These are phyloP conservation scores for Ceyx melanurus DNA, from an alignment of 2,113 vertebrate species.

Conservation along the genomic window DNA sequence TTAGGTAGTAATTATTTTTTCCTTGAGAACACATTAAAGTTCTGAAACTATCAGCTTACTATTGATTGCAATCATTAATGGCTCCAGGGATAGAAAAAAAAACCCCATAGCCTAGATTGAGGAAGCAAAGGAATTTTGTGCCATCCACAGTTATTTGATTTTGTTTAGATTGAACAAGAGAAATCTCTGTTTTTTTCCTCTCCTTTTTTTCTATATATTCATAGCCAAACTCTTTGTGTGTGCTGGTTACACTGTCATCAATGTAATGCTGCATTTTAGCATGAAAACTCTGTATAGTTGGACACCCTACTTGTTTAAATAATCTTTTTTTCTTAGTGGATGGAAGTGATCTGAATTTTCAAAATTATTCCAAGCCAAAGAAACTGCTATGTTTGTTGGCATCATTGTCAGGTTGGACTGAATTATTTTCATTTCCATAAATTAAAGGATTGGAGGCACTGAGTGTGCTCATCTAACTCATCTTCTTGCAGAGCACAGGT, in stretches of 20 bases:
- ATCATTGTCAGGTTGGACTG: not conserved
- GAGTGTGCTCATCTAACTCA: not conserved
- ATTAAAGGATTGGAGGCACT: not conserved
- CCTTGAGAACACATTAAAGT: not conserved
- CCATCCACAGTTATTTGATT: not conserved
- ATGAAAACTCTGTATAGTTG: not conserved
- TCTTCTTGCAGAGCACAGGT: not conserved
- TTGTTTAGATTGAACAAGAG: not conserved
- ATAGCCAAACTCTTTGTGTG: not conserved
- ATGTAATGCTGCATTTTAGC: not conserved
- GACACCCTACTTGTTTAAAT: not conserved
- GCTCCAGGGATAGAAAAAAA: not conserved
- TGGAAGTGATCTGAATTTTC: not conserved
- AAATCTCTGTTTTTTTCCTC: not conserved
- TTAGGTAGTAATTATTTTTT: not conserved
- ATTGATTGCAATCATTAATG: not conserved
- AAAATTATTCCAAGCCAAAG: not conserved
- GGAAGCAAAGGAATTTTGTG: not conserved
- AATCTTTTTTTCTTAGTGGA: not conserved
- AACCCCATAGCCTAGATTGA: rapidly evolving
- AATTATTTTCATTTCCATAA: slow-evolving; percentile 1
- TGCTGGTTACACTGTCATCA: not conserved
- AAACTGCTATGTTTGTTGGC: not conserved
- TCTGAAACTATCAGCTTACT: not conserved
- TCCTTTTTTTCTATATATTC: not conserved